Evolutionary conservation across 2,113 vertebrate species (phyloP), one percentile per base, ranked within the genome.

Genomic region (Perca schrenkii): DNA sequence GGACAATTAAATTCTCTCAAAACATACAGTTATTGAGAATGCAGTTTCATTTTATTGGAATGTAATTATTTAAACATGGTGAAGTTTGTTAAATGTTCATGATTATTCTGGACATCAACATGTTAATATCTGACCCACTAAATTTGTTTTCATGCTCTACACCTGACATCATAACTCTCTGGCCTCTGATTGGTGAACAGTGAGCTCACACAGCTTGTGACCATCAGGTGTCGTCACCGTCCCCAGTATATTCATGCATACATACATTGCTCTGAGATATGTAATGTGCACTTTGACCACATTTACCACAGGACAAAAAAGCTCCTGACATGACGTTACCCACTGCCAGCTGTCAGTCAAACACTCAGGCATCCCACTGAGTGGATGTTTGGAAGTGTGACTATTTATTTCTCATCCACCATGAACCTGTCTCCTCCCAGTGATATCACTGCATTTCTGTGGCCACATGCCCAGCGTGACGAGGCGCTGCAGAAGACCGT

Each of bases 371-470:
- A 53, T 50, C 28, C 14, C 2, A 31, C 62, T 28, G 76, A 1
- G 21, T 6, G 3, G 66, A 63, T 31, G 79, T 74, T 63, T 80
- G 74, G 63, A 79, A 82, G 64, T 12, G 47, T 6, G 63, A 80
- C 91, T 89, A 91, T 91, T 89, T 89, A 70, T 88, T 89, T 65
- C 83, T 83, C 49, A 0, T 2, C 19, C 69, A 31, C 43, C 61
- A 12, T 31, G 60, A 78, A 83, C 28, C 63, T 65, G 75, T 81
- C 77, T 80, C 61, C 70, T 69, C 22, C 0, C 22, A 0, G 58
- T 91, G 91, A 90, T 50, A 54, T 90, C 87, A 82, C 77, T 46
- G 65, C 69, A 80, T 80, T 31, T 50, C 63, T 74, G 47, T 22
- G 81, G 66, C 46, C 49, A 19, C 77, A 65, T 61, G 67, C n/a